Base-by-base conservation (phyloP, 2,888 invertebrate genomes). In the Meganola albula region DNA sequence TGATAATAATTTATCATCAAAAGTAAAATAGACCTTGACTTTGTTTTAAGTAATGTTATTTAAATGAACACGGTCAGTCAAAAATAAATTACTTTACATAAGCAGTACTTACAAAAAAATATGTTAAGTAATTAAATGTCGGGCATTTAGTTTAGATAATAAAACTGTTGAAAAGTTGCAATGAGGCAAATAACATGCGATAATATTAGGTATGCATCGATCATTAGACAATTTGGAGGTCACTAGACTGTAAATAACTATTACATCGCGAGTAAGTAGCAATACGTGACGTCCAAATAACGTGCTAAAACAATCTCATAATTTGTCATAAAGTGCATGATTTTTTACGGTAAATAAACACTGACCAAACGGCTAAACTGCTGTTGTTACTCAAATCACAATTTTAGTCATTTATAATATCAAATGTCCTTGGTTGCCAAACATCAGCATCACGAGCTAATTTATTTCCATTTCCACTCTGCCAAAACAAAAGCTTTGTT, bases 391-490 rank as follows among this genome's bases (percentile, higher is more conserved):
- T 16, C 16, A 16, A 16, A 4, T 16, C 16, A 16, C 16, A 16
- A 16, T 5, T 6, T 16, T 16, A 5, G 4, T 4, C 16, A 4
- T 16, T 16, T 16, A 16, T 16, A 16, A 16, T 16, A 16, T 5
- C 16, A 16, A 6, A 13, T 35, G 18, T 14, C 38, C 58, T 54
- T 52, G 52, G 54, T 46, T 37, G 14, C 10, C 39, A 48, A 48
- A 46, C 29, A 51, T 44, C 36, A 16, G 12, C 41, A 46, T 29
- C 31, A 13, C 32, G 40, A 39, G 37, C 41, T 40, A 40, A 43
- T 50, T 34, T 39, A 28, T 42, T 51, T 34, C 26, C 27, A 31
- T 26, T 23, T 6, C 30, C n/a, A 14, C 27, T 14, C 4, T 6
- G 3, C 8, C 7, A 26, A 23, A 31, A 31, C 24, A 11, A 28